Percentiles rank a stretch among this genome's conserved stretches.
These are phyloP conservation scores for Micronycteris hirsuta DNA, from an alignment of 2,113 vertebrate genomes.

Conservation along the genomic window DNA sequence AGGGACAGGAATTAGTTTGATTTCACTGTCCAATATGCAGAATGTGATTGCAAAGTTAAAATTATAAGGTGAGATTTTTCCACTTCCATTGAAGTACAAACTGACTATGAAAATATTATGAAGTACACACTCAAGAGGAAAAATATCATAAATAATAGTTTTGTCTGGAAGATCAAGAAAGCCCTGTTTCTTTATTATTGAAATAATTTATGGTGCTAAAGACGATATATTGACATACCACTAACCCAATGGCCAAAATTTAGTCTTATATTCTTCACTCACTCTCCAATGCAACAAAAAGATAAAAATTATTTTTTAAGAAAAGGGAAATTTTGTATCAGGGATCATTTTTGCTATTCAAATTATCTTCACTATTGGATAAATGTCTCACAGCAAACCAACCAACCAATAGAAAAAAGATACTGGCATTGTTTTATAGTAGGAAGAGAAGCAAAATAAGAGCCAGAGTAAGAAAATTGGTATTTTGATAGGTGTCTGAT, in stretches of 20 bases:
- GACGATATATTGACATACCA: not conserved
- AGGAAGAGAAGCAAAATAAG: not conserved
- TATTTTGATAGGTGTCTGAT: not conserved
- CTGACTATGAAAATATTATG: constrained; percentile 34
- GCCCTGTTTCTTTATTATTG: not conserved
- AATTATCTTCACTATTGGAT: not conserved
- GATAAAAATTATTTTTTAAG: not conserved
- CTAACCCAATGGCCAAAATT: not conserved
- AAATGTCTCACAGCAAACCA: not conserved
- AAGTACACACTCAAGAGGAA: constrained; percentile 28
- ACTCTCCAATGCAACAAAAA: not conserved
- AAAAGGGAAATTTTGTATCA: not conserved
- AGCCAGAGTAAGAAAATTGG: not conserved
- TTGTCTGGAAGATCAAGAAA: not conserved
- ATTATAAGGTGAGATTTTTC: constrained; percentile 27
- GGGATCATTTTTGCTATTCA: not conserved
- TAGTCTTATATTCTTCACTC: not conserved
- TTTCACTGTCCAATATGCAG: constrained; percentile 62
- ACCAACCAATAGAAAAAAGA: not conserved
- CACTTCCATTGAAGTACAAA: constrained; percentile 37
- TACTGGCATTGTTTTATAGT: not conserved
- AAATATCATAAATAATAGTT: constrained; percentile 60
- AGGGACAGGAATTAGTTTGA: constrained; percentile 60
- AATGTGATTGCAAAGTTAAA: constrained; percentile 67
- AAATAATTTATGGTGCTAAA: not conserved